phyloP scores from a whole-genome alignment of 2,797 vertebrate species.

The Pygocentrus nattereri region DNA sequence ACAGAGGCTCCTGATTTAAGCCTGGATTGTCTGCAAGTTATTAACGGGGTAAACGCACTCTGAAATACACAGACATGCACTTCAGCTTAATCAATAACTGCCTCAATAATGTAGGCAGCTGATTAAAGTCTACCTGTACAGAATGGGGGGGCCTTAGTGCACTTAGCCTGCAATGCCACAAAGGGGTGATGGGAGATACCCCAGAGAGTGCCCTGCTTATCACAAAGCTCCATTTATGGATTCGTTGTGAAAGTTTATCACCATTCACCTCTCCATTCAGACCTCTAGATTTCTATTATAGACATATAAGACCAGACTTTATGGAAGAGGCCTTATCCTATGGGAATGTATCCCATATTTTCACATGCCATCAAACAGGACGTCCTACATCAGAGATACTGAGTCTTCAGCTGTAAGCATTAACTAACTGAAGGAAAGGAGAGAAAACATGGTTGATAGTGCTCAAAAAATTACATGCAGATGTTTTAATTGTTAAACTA shows the following conservation, averaged over 20 bases:
- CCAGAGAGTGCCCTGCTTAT: background rate
- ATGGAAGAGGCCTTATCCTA: background rate
- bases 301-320: background rate
- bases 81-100: conserved; percentile 43
- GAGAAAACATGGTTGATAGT: no score
- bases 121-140: conserved; percentile 46
- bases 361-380: background rate
- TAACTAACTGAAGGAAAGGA: no score
- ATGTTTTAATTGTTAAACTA: no score
- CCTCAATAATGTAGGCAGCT: conserved; percentile 43
- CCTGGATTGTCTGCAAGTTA: conserved; percentile 10
- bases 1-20: background rate
- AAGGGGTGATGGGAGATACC: conserved; percentile 36
- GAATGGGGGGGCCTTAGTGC: conserved; percentile 30
- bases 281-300: background rate
- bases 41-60: conserved; percentile 14
- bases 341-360: background rate
- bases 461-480: no score
- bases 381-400: no score
- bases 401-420: background rate
- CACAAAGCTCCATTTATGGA: background rate
- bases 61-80: conserved; percentile 17
- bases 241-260: conserved; percentile 6
- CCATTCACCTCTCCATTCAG: background rate
- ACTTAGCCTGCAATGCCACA: conserved; percentile 35